These are phyloP conservation scores for Torymus aiolomorphi DNA, from an alignment of 2,888 invertebrate species.

Conservation along the genomic window DNA sequence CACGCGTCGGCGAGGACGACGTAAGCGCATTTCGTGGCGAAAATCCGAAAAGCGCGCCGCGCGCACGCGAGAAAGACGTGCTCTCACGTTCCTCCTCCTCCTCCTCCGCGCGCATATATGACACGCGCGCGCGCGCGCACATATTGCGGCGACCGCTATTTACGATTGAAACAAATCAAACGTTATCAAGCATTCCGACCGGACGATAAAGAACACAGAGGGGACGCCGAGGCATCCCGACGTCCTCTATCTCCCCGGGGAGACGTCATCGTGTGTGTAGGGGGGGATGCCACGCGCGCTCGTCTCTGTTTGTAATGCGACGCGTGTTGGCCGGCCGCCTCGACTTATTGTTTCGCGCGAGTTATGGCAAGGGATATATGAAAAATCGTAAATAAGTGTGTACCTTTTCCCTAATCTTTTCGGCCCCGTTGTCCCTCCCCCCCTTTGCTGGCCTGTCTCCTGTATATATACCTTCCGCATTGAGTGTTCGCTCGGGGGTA, in stretches of 20 bases:
- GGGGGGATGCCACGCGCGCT: constrained; percentile 54
- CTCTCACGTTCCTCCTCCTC: constrained; percentile 1
- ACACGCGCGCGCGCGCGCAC: constrained; percentile 29
- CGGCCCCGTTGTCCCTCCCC: background rate
- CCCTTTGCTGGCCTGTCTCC: background rate
- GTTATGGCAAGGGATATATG: constrained; percentile 41
- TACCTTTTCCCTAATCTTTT: background rate
- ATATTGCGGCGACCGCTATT: constrained; percentile 69
- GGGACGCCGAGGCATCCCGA: constrained; percentile 71
- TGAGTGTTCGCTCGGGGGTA: too few relatives aligned
- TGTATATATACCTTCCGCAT: too few relatives aligned
- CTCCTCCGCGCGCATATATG: constrained; percentile 6
- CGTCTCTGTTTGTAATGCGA: constrained; percentile 59
- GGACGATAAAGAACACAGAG: constrained; percentile 75
- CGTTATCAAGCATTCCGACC: constrained; percentile 75
- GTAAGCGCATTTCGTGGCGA: background rate
- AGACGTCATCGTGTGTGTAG: constrained; percentile 63
- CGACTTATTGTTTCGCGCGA: constrained; percentile 49
- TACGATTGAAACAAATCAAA: constrained; percentile 76
- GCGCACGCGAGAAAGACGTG: too few relatives aligned
- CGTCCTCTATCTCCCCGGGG: constrained; percentile 62
- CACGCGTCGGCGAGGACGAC: background rate
- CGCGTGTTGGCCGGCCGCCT: background rate
- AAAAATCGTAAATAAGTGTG: constrained; percentile 49
- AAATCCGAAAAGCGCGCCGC: constrained; percentile 2